Percentiles rank a stretch among this genome's conserved stretches.
Evolutionary conservation across 2,888 invertebrate genomes (phyloP).

Genomic region (Cryptocephalus moraei): DNA sequence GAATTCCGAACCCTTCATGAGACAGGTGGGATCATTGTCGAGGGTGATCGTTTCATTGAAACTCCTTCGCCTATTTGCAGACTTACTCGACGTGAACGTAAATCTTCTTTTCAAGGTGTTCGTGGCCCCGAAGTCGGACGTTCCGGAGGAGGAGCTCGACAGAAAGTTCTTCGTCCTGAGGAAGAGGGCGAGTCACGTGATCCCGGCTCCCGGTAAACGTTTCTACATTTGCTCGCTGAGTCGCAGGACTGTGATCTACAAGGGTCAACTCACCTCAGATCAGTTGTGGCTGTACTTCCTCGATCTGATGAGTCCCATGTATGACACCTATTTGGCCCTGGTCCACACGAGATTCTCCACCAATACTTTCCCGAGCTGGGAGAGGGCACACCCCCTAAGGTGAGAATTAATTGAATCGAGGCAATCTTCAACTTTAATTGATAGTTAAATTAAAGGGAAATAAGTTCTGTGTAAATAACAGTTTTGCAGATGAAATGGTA

Average conservation of each 20-base stretch:
- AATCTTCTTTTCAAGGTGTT: conserved; percentile 46
- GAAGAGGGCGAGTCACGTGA: conserved; percentile 83
- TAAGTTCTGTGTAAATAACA: too few species aligned
- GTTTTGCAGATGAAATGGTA: too few species aligned
- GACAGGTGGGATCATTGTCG: conserved; percentile 61
- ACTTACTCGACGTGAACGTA: too few species aligned
- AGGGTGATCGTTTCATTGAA: too few species aligned
- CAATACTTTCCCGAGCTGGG: conserved; percentile 99
- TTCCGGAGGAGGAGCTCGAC: conserved; percentile 30
- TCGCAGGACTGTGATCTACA: conserved; percentile 85
- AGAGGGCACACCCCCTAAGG: conserved; percentile 95
- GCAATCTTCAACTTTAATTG: too few species aligned
- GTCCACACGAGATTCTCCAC: conserved; percentile 99
- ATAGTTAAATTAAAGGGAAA: too few species aligned
- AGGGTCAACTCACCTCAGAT: conserved; percentile 92
- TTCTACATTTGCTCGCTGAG: conserved; percentile 97
- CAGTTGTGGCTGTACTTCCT: conserved; percentile 78
- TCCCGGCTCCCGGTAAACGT: conserved; percentile 74
- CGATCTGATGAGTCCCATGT: conserved; percentile 61
- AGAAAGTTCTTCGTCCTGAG: conserved; percentile 64
- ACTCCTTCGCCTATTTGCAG: too few species aligned
- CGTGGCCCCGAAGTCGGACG: conserved; percentile 22
- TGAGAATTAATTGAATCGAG: conserved; percentile 30
- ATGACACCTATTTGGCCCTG: conserved; percentile 89
- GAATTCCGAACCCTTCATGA: conserved; percentile 90